phyloP scores from a whole-genome alignment of 2,888 invertebrate species.

The Hirudinaria manillensis region DNA sequence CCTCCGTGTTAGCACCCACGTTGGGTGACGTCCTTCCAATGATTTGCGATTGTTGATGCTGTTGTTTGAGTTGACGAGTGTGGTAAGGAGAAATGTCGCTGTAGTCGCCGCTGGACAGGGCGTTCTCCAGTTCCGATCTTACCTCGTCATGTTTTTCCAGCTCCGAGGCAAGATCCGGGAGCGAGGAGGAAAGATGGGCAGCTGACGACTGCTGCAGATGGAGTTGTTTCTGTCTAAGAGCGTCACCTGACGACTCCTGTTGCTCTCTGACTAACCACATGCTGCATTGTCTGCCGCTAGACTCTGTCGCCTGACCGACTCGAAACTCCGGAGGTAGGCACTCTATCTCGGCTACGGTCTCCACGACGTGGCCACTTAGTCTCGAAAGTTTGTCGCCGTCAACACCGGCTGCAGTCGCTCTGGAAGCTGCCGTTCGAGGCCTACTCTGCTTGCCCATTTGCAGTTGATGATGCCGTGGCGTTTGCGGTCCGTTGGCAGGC shows the following conservation, averaged over 20 bases:
- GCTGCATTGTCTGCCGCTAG: background rate
- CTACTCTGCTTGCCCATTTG: slow-evolving; percentile 14
- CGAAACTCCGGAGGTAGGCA: background rate
- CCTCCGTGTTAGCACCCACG: background rate
- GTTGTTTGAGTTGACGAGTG: slow-evolving; percentile 3
- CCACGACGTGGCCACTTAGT: slow-evolving; percentile 10
- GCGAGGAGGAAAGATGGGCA: background rate
- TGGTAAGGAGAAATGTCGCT: background rate
- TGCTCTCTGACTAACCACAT: background rate
- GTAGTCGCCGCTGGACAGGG: background rate
- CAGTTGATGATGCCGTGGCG: background rate
- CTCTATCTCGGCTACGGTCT: slow-evolving; percentile 2
- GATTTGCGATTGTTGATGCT: slow-evolving; percentile 11
- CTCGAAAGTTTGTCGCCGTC: background rate
- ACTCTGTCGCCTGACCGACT: background rate
- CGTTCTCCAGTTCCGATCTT: background rate
- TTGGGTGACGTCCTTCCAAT: no score
- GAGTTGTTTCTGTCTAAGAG: background rate
- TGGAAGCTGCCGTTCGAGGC: background rate
- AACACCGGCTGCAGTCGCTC: background rate
- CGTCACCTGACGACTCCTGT: background rate
- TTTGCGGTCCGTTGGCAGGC: background rate
- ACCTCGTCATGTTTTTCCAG: background rate
- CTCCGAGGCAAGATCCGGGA: slow-evolving; percentile 1
- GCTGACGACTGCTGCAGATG: background rate